Conservation (phyloP, 2,113 vertebrate genomes). For the Mastomys coucha region DNA sequence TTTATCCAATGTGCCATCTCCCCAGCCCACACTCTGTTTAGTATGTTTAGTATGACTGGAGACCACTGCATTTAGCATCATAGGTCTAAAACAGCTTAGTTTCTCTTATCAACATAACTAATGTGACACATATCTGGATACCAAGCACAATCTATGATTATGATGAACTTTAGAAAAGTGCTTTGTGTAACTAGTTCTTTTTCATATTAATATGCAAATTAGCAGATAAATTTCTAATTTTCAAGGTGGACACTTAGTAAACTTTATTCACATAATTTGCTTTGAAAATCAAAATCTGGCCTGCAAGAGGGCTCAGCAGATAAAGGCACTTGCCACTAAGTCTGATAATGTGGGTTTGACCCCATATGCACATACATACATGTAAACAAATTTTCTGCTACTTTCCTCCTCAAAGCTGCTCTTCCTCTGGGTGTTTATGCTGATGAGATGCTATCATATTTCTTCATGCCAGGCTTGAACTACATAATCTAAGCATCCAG, state of each 20-base stretch:
- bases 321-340: neutral
- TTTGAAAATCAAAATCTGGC: neutral
- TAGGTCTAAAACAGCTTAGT: neutral
- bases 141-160: neutral
- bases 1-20: neutral
- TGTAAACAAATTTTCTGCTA: neutral
- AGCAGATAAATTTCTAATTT: neutral
- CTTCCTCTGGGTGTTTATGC: constrained; percentile 21
- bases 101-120: constrained; percentile 40
- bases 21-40: too few relatives aligned
- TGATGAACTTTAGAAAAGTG: constrained; percentile 39
- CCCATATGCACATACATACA: neutral
- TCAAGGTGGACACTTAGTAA: constrained; percentile 21
- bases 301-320: neutral
- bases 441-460: constrained; percentile 4
- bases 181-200: constrained; percentile 39
- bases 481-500: constrained; percentile 11
- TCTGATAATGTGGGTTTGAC: neutral
- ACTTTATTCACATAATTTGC: neutral
- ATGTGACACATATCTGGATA: neutral
- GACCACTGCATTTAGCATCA: neutral
- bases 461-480: neutral
- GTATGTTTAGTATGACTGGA: neutral
- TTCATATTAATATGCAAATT: neutral
- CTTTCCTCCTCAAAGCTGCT: constrained; percentile 2